Evolutionary conservation across 2,113 vertebrate genomes (phyloP), one percentile per base, ranked within the genome.

Genomic region (Nesogale talazaci): DNA sequence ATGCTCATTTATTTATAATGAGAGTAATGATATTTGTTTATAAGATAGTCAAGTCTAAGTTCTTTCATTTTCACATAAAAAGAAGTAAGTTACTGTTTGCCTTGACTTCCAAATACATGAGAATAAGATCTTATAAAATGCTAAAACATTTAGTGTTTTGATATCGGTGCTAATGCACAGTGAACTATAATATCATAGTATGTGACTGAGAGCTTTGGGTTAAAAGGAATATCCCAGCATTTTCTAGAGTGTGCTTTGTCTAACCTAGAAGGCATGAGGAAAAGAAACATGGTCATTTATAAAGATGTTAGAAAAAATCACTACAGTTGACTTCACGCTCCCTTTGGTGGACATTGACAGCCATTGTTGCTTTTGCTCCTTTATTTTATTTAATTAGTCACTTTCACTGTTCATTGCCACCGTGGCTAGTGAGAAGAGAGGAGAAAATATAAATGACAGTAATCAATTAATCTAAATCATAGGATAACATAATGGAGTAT

Each of bases 331-430:
- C 77, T 34, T 74, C 19, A 67, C 61, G 77, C 12, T 80, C 56
- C 76, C 74, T 6, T 40, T 86, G 74, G 42, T 38, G 36, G 16
- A 52, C 31, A 61, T 27, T 63, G 83, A 77, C 65, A 52, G 17
- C 8, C 16, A 40, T 57, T 63, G 36, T 91, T 38, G 79, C 38
- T 83, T 94, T 84, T 67, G 20, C 40, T 61, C 6, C 23, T 80
- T 84, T 86, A 57, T 56, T 79, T 76, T 61, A 77, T 79, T 76
- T 63, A 78, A 59, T 88, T 74, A 76, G n/a, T 89, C 25, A 79
- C 16, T 75, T 83, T 59, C 63, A 78, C 63, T 86, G 6, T 31
- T 90, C 61, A 85, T 56, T 83, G 36, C 52, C 29, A 81, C 31
- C 57, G 83, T 2, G 23, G 56, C 7, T 25, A 69, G 38, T 88